These are phyloP conservation scores for Ascaphus truei DNA, from an alignment of 2,113 vertebrate genomes.

Conservation along the genomic window DNA sequence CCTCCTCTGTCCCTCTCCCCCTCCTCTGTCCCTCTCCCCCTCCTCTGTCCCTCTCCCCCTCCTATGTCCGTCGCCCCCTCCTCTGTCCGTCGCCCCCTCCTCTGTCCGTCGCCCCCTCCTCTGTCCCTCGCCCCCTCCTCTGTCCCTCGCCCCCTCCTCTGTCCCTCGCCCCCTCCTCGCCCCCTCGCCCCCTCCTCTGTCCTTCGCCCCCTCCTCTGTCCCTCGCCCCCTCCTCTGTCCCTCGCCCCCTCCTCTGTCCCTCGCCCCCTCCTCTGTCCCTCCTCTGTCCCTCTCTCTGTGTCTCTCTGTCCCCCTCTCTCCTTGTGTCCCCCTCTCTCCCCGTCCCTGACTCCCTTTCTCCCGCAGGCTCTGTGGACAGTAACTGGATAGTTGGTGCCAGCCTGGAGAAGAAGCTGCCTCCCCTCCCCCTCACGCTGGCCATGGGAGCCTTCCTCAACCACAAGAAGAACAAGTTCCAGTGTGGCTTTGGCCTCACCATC, in stretches of 20 bases:
- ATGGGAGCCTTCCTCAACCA: constrained; percentile 88
- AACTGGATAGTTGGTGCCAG: constrained; percentile 86
- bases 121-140: neutral
- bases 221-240: neutral
- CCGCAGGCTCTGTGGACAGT: constrained; percentile 77
- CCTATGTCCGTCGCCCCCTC: neutral
- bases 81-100: no score
- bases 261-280: neutral
- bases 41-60: neutral
- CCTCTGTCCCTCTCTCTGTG: neutral
- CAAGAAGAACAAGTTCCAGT: constrained; percentile 88
- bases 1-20: neutral
- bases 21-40: neutral
- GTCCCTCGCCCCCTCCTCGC: constrained; percentile 19
- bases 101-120: neutral
- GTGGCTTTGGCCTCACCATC: constrained; percentile 83
- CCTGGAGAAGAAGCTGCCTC: constrained; percentile 84
- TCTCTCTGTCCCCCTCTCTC: neutral
- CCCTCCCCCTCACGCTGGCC: constrained; percentile 79
- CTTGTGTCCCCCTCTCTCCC: neutral
- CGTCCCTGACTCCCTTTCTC: neutral
- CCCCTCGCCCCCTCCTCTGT: neutral
- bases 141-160: neutral
- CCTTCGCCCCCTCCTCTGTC: neutral
- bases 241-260: constrained; percentile 42